Conservation (phyloP, 2,888 invertebrate genomes). For the Drosophila demipolita region DNA sequence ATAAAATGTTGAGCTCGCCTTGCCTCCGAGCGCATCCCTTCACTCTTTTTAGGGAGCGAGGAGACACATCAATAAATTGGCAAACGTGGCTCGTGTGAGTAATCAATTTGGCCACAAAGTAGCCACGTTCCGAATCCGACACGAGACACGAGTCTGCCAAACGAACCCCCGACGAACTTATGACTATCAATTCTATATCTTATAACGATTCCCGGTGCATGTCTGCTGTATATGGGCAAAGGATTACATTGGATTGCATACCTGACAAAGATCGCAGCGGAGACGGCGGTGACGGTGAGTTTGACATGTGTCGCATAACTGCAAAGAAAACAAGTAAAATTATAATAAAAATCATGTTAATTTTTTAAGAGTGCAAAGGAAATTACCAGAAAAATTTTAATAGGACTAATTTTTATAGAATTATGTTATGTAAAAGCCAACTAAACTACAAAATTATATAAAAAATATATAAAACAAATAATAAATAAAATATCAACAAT, state of each 20-base stretch:
- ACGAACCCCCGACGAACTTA: constrained; percentile 1
- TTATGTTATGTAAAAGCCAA: too few relatives aligned
- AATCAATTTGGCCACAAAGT: constrained; percentile 79
- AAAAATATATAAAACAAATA: too few relatives aligned
- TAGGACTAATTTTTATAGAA: neutral
- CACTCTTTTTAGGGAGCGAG: neutral
- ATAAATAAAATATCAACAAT: too few relatives aligned
- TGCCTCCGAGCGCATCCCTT: constrained; percentile 7
- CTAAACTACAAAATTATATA: too few relatives aligned
- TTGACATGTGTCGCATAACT: constrained; percentile 84
- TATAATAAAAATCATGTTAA: neutral
- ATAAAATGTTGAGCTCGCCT: constrained; percentile 55
- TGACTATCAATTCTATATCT: neutral
- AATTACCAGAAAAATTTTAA: neutral
- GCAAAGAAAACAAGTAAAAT: constrained; percentile 59
- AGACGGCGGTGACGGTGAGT: constrained; percentile 84
- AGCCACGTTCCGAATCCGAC: constrained; percentile 72
- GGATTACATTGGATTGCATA: constrained; percentile 72
- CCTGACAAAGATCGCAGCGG: constrained; percentile 84
- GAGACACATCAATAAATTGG: constrained; percentile 59
- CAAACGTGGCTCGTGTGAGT: constrained; percentile 71
- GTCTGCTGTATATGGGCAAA: constrained; percentile 69
- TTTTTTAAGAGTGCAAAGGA: neutral
- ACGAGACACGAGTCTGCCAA: constrained; percentile 28
- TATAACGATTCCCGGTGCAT: constrained; percentile 48